Conservation (phyloP, 1,140 invertebrate species). For the Drosophila navojoa region DNA sequence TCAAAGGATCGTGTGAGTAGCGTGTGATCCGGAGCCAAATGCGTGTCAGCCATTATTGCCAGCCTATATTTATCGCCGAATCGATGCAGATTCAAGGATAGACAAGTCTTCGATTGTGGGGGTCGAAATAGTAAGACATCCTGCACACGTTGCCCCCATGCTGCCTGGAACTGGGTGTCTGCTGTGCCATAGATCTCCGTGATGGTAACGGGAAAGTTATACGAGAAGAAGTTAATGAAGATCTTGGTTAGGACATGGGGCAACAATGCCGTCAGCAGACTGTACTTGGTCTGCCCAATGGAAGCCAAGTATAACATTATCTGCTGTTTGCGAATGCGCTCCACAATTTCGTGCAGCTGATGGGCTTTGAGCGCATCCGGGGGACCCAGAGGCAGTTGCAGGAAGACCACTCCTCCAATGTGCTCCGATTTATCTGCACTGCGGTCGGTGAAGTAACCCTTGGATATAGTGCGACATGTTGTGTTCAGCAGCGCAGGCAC, state of each 20-base stretch:
- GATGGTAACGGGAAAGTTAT: constrained; percentile 89
- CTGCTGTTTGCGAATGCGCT: constrained; percentile 86
- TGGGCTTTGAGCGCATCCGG: constrained; percentile 74
- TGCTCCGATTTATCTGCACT: constrained; percentile 63
- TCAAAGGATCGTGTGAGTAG: constrained; percentile 75
- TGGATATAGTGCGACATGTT: constrained; percentile 84
- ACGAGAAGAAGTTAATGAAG: constrained; percentile 88
- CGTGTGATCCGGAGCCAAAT: constrained; percentile 86
- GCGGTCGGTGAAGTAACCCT: constrained; percentile 76
- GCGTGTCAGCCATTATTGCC: constrained; percentile 90
- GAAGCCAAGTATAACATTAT: constrained; percentile 88
- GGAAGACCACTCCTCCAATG: constrained; percentile 84
- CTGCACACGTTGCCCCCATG: constrained; percentile 89
- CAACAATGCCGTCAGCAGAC: constrained; percentile 87
- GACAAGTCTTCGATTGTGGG: constrained; percentile 91
- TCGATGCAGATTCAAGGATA: constrained; percentile 90
- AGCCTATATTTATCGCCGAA: constrained; percentile 88
- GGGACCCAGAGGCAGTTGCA: constrained; percentile 83
- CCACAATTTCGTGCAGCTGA: constrained; percentile 86
- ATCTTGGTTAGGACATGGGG: constrained; percentile 88
- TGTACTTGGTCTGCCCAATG: constrained; percentile 87
- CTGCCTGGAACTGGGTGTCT: constrained; percentile 77
- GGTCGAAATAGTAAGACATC: constrained; percentile 90
- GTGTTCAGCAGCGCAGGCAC: constrained; percentile 83
- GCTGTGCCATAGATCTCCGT: constrained; percentile 87